phyloP scores from a whole-genome alignment of 2,113 vertebrate genomes.

The Chaenogobius annularis region DNA sequence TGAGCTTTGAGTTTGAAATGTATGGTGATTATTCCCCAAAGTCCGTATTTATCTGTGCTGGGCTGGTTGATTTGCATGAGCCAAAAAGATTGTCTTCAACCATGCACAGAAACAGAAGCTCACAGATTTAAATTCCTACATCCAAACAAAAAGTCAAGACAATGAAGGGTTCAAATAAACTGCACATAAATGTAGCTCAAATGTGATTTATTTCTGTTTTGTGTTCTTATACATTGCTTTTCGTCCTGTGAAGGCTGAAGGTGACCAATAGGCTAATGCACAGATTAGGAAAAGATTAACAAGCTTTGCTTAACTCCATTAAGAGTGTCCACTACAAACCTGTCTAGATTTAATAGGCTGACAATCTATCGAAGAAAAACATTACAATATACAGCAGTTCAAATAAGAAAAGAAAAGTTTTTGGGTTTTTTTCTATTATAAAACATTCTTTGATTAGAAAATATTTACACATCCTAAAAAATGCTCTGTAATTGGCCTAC shows the following conservation, averaged over 20 bases:
- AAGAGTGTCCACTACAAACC: conserved; percentile 20
- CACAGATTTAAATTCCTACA: conserved; percentile 3
- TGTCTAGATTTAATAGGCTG: conserved; percentile 1
- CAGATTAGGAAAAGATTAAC: conserved; percentile 63
- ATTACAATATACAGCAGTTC: not conserved
- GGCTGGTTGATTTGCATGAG: conserved; percentile 53
- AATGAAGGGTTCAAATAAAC: not conserved
- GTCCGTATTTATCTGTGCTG: conserved; percentile 57
- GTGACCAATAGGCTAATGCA: conserved; percentile 46
- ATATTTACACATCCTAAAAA: not conserved
- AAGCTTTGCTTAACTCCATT: conserved; percentile 52
- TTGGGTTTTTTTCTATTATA: not conserved
- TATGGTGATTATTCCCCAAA: conserved; percentile 66
- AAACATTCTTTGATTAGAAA: not conserved
- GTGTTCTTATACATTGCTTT: too few relatives aligned
- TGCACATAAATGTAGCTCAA: not conserved
- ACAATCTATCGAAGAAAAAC: not conserved
- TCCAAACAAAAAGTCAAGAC: not conserved
- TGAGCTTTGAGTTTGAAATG: conserved; percentile 56
- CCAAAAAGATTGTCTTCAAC: conserved; percentile 47
- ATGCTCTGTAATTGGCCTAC: too few relatives aligned
- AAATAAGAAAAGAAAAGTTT: not conserved
- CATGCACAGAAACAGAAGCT: conserved; percentile 45
- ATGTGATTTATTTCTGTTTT: not conserved
- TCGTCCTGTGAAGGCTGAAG: conserved; percentile 21